A percentile compares a stretch with the other conserved stretches of the same genome.
Conservation (phyloP, 2,888 invertebrate genomes). For the Octodonta nipae region DNA sequence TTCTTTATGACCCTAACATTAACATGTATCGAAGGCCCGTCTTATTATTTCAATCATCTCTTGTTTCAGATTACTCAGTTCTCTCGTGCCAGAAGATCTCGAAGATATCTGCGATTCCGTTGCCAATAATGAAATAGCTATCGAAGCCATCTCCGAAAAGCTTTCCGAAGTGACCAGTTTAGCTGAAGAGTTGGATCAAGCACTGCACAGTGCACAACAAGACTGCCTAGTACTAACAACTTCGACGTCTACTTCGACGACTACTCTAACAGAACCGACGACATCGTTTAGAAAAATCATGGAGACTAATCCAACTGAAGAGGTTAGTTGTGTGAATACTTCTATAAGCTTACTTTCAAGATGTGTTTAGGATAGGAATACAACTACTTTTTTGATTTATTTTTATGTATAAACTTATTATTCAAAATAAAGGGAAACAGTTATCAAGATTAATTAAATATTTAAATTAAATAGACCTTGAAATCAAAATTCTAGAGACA, state of each 20-base stretch:
- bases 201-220: slow-evolving; percentile 40
- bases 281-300: slow-evolving; percentile 1
- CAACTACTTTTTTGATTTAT: no score
- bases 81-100: slow-evolving; percentile 14
- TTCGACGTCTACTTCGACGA: slow-evolving; percentile 21
- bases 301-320: neutral
- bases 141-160: slow-evolving; percentile 52
- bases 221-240: slow-evolving; percentile 29
- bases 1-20: no score
- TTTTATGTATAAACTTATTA: no score
- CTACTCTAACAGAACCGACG: slow-evolving; percentile 1
- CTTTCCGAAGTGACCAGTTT: slow-evolving; percentile 51
- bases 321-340: no score
- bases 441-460: no score
- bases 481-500: no score
- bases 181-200: slow-evolving; percentile 52
- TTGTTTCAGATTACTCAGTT: slow-evolving; percentile 13
- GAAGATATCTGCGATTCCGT: slow-evolving; percentile 17
- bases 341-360: no score
- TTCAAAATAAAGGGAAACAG: no score
- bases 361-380: no score
- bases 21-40: no score
- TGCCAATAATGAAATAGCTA: slow-evolving; percentile 44
- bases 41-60: no score
- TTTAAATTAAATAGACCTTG: no score